phyloP scores from a whole-genome alignment of 2,797 vertebrate species.

The Lateolabrax maculatus region DNA sequence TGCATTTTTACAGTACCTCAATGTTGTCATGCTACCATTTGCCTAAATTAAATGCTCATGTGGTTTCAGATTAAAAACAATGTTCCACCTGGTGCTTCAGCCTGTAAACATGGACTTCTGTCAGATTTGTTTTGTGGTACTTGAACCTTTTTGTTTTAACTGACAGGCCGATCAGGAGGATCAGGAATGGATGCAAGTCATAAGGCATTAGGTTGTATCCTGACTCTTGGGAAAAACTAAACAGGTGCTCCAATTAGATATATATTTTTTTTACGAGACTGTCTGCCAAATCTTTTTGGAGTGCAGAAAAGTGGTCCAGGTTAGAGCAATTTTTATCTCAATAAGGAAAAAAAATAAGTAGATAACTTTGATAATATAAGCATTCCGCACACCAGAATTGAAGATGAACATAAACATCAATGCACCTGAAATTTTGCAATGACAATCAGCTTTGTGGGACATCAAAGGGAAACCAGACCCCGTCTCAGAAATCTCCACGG shows the following conservation, averaged over 20 bases:
- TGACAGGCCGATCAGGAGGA: conserved; percentile 51
- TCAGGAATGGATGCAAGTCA: conserved; percentile 79
- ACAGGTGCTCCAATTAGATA: conserved; percentile 61
- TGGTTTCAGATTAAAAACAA: conserved; percentile 32
- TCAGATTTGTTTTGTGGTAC: conserved; percentile 40
- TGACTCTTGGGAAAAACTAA: conserved; percentile 64
- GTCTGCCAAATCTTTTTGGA: conserved; percentile 45
- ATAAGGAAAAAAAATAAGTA: conserved; percentile 58
- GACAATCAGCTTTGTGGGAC: conserved; percentile 58
- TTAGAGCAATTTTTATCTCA: conserved; percentile 41
- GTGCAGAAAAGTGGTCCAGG: conserved; percentile 34
- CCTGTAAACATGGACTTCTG: conserved; percentile 57
- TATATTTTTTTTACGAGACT: conserved; percentile 17
- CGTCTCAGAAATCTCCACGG: conserved; percentile 51
- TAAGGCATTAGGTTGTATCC: conserved; percentile 84
- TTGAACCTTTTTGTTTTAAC: conserved; percentile 48
- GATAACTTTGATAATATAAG: conserved; percentile 64
- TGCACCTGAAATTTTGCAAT: conserved; percentile 52
- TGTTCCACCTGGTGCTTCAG: conserved; percentile 14
- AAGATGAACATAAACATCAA: conserved; percentile 60
- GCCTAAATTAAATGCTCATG: conserved; percentile 34
- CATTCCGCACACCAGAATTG: conserved; percentile 65
- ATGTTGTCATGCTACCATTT: conserved; percentile 42
- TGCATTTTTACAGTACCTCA: conserved; percentile 23
- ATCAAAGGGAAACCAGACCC: conserved; percentile 66